phyloP scores from a whole-genome alignment of 2,113 vertebrate species.

The Tragulus kanchil region DNA sequence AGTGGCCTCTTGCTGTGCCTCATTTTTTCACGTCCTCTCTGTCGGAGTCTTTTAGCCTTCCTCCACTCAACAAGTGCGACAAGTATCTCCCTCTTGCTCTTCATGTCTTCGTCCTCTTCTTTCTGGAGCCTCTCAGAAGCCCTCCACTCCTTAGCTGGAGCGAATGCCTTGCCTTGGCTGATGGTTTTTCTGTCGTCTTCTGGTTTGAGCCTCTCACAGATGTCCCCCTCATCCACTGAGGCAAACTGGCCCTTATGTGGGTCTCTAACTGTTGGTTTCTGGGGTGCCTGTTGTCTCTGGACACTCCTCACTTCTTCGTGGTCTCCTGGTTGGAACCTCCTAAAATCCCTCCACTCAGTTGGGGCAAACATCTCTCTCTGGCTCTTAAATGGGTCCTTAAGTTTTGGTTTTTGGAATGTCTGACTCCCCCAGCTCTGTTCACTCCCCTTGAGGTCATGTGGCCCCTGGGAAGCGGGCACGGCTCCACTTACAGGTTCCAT shows the following conservation, averaged over 20 bases:
- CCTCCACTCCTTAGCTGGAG: background rate
- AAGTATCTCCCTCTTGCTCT: background rate
- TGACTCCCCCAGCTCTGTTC: background rate
- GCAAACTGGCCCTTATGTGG: background rate
- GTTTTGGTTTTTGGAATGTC: rapidly evolving
- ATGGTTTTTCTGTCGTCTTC: background rate
- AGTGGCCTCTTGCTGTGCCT: no score
- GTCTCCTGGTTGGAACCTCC: background rate
- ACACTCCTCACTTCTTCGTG: background rate
- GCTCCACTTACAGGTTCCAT: rapidly evolving
- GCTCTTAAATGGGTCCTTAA: background rate
- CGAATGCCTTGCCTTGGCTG: background rate
- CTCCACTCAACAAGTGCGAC: background rate
- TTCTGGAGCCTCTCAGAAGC: background rate
- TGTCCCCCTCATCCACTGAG: background rate
- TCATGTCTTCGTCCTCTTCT: background rate
- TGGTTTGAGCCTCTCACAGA: background rate
- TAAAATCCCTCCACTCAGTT: background rate
- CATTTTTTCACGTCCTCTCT: background rate
- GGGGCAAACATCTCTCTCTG: background rate
- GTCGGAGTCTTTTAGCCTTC: background rate
- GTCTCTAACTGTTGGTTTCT: background rate
- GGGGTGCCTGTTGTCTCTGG: background rate
- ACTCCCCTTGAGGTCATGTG: rapidly evolving
- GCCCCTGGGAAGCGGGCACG: rapidly evolving